Evolutionary conservation across 2,113 vertebrate species (phyloP).

Genomic region (Siniperca chuatsi): DNA sequence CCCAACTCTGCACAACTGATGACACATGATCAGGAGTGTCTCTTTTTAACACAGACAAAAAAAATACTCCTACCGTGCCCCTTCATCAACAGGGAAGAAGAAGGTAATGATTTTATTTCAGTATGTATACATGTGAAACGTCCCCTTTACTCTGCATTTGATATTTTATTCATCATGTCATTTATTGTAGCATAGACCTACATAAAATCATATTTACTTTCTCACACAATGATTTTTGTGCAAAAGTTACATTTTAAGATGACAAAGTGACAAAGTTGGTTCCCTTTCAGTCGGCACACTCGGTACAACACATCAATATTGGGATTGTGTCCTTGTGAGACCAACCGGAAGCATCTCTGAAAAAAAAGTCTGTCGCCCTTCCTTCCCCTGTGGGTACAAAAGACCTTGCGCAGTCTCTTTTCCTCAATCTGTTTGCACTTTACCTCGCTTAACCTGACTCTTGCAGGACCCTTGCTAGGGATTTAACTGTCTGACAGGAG

Average conservation of each 20-base stretch:
- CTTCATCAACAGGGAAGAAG: background rate
- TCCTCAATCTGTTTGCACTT: background rate
- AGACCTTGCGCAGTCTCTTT: background rate
- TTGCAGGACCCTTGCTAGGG: background rate
- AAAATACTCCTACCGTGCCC: background rate
- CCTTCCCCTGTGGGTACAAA: no score
- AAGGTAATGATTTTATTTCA: constrained; percentile 24
- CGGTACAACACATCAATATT: background rate
- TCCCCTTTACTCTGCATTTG: background rate
- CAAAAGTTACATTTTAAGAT: constrained; percentile 19
- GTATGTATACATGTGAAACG: background rate
- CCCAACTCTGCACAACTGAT: constrained; percentile 42
- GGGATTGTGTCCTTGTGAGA: background rate
- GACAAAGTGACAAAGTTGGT: constrained; percentile 4
- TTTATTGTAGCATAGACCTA: constrained; percentile 12
- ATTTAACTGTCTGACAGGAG: background rate
- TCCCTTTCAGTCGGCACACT: background rate
- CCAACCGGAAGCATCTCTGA: background rate
- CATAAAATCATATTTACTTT: constrained; percentile 35
- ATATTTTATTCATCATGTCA: constrained; percentile 22
- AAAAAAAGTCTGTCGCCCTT: no score
- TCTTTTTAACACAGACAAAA: constrained; percentile 16
- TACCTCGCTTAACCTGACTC: background rate
- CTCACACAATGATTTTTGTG: constrained; percentile 20
- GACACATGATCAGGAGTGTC: constrained; percentile 34